Conservation (phyloP, 2,797 vertebrate species). For the Acipenser ruthenus region DNA sequence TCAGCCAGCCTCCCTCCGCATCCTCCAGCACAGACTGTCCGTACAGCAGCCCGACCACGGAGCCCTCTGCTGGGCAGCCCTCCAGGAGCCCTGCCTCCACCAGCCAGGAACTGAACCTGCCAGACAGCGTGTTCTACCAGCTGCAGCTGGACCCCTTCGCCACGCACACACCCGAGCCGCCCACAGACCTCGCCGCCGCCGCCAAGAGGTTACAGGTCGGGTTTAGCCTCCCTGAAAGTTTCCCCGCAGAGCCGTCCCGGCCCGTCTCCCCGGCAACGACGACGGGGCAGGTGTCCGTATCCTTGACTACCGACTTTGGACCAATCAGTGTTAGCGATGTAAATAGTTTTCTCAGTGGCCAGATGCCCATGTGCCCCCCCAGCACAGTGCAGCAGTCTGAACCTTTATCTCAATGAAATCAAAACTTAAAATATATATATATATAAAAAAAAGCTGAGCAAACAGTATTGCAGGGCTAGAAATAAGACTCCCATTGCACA, state of each 20-base stretch:
- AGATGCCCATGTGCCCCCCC: slow-evolving; percentile 26
- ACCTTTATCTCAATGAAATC: slow-evolving; percentile 66
- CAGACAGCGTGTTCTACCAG: slow-evolving; percentile 50
- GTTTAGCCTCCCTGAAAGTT: slow-evolving; percentile 50
- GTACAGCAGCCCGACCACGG: slow-evolving; percentile 19
- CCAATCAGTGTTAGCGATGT: slow-evolving; percentile 60
- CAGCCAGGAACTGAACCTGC: slow-evolving; percentile 29
- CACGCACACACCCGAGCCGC: slow-evolving; percentile 28
- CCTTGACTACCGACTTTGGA: slow-evolving; percentile 66
- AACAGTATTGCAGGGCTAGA: slow-evolving; percentile 6
- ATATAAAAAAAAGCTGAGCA: background rate
- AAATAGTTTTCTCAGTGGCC: slow-evolving; percentile 62
- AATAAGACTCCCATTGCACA: slow-evolving; percentile 3
- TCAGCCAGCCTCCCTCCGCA: slow-evolving; percentile 27
- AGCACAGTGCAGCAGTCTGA: slow-evolving; percentile 36
- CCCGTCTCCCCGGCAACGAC: slow-evolving; percentile 38
- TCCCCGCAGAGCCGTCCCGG: slow-evolving; percentile 42
- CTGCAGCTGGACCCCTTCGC: slow-evolving; percentile 44
- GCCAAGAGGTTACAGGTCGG: slow-evolving; percentile 59
- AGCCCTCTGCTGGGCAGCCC: slow-evolving; percentile 25
- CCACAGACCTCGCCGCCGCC: slow-evolving; percentile 21
- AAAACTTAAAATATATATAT: background rate
- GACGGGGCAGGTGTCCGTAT: slow-evolving; percentile 58
- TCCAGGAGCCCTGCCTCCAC: slow-evolving; percentile 28
- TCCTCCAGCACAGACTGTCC: slow-evolving; percentile 25